Evolutionary conservation across 2,797 vertebrate genomes (phyloP).

Genomic region (Hapalemur alaotrensis): DNA sequence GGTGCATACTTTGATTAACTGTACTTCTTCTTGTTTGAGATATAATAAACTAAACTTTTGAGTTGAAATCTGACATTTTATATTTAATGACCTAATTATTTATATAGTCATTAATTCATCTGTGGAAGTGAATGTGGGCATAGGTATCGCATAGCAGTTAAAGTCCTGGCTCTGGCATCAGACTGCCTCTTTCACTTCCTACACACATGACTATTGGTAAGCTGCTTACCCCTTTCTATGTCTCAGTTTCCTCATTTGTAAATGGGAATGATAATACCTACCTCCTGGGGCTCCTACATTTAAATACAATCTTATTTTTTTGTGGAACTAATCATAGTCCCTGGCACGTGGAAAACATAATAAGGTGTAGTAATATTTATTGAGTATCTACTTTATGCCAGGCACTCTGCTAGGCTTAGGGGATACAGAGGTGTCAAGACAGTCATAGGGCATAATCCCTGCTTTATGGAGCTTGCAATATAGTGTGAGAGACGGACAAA

Average conservation of each 20-base stretch:
- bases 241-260: not conserved
- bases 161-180: not conserved
- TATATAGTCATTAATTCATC: not conserved
- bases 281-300: not conserved
- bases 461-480: not conserved
- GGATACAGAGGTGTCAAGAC: not conserved
- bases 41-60: no score
- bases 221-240: not conserved
- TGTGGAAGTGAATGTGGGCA: not conserved
- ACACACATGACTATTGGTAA: not conserved
- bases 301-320: constrained; percentile 14
- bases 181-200: not conserved
- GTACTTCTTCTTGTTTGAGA: no score
- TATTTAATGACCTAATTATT: no score
- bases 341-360: not conserved
- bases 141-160: not conserved
- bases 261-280: not conserved
- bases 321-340: not conserved
- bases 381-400: not conserved
- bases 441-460: not conserved
- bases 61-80: no score
- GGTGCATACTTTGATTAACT: no score
- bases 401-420: not conserved
- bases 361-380: not conserved
- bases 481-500: not conserved